phyloP scores from a whole-genome alignment of 1,140 invertebrate species.

The Drosophila mauritiana region DNA sequence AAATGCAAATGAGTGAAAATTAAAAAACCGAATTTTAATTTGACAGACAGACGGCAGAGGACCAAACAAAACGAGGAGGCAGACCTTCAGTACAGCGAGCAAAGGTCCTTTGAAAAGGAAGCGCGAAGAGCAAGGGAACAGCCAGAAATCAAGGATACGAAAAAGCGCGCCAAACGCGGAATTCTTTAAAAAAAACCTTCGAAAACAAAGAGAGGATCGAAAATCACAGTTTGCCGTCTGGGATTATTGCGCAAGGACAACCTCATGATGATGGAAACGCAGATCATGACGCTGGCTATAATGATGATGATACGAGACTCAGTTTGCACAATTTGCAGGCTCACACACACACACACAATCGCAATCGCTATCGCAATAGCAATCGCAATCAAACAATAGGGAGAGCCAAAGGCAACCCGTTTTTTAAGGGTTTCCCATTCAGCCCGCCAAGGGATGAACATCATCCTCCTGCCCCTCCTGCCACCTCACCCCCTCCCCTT shows the following conservation, averaged over 20 bases:
- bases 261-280: constrained; percentile 54
- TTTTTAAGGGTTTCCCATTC: constrained; percentile 68
- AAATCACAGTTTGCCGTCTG: constrained; percentile 46
- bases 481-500: constrained; percentile 19
- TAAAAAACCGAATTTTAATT: constrained; percentile 3
- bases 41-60: constrained; percentile 20
- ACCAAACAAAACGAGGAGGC: constrained; percentile 16
- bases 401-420: constrained; percentile 46
- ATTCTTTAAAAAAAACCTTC: constrained; percentile 14
- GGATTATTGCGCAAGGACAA: constrained; percentile 74
- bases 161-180: constrained; percentile 68
- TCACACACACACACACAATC: constrained; percentile 29
- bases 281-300: constrained; percentile 43
- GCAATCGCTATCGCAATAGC: not conserved
- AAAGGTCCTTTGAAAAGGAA: constrained; percentile 34
- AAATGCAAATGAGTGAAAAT: constrained; percentile 37
- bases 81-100: constrained; percentile 5
- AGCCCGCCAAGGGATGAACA: constrained; percentile 59
- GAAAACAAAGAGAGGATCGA: constrained; percentile 22
- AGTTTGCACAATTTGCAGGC: constrained; percentile 52
- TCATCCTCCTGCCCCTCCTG: constrained; percentile 21
- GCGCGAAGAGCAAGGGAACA: constrained; percentile 15
- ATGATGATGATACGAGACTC: constrained; percentile 36
- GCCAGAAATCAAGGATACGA: constrained; percentile 28
- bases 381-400: constrained; percentile 56